Evolutionary conservation across 1,140 invertebrate genomes (phyloP).

Genomic region (Pogonomyrmex californicus): DNA sequence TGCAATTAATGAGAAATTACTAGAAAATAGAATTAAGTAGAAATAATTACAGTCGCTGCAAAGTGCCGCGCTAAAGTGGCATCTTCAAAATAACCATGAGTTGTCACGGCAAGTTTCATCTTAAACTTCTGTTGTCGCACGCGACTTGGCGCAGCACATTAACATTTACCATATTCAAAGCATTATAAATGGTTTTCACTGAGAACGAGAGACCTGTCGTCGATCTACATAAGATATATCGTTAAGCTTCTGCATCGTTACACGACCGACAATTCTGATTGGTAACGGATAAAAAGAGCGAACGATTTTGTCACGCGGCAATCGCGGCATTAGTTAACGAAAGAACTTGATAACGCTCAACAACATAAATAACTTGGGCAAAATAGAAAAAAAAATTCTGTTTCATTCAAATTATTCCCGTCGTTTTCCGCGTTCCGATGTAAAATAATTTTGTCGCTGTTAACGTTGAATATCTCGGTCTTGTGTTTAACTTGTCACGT

Average conservation of each 20-base stretch:
- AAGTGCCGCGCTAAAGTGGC: neutral
- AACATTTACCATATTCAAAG: conserved; percentile 27
- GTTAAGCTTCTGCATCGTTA: neutral
- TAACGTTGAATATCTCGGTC: neutral
- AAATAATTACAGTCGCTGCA: conserved; percentile 20
- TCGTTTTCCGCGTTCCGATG: neutral
- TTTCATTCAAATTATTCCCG: neutral
- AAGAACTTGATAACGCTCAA: neutral
- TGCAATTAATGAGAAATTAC: conserved; percentile 9
- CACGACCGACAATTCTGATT: neutral
- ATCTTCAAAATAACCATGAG: conserved; percentile 1
- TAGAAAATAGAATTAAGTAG: conserved; percentile 7
- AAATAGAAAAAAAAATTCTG: neutral
- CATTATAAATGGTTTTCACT: neutral
- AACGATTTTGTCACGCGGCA: neutral
- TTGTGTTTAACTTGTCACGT: neutral
- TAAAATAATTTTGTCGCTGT: conserved; percentile 1
- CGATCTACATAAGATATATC: conserved; percentile 6
- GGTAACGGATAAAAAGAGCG: neutral
- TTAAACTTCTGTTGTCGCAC: neutral
- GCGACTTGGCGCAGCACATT: neutral
- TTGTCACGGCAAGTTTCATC: conserved; percentile 18
- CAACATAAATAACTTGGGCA: no score
- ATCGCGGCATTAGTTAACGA: conserved; percentile 4
- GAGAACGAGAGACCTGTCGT: neutral